Evolutionary conservation across 2,888 invertebrate species (phyloP).

Genomic region (Tupiocoris notatus): DNA sequence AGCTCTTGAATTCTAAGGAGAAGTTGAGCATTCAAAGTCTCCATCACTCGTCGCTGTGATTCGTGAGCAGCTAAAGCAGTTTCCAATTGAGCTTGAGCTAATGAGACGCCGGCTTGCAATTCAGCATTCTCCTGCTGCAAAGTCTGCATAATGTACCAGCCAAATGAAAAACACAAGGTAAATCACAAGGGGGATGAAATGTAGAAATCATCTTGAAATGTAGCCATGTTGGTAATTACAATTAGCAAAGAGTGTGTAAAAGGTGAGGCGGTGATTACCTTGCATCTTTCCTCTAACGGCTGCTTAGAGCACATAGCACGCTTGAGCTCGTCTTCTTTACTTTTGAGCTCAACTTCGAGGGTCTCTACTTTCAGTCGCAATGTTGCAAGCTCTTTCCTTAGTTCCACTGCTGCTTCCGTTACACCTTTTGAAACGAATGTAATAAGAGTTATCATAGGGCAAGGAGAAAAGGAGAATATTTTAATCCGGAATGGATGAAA

Average conservation of each 20-base stretch:
- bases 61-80: slow-evolving; percentile 76
- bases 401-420: slow-evolving; percentile 72
- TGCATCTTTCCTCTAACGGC: slow-evolving; percentile 52
- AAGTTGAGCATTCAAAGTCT: slow-evolving; percentile 79
- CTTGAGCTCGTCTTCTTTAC: slow-evolving; percentile 79
- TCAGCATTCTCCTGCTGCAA: slow-evolving; percentile 66
- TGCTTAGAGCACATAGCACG: slow-evolving; percentile 56
- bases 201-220: no score
- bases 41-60: slow-evolving; percentile 75
- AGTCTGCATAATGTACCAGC: slow-evolving; percentile 54
- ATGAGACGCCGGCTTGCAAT: slow-evolving; percentile 66
- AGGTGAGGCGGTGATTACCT: slow-evolving; percentile 49
- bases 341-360: slow-evolving; percentile 75
- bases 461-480: not conserved
- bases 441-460: not conserved
- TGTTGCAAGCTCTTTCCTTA: slow-evolving; percentile 70
- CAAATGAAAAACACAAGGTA: no score
- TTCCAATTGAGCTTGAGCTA: slow-evolving; percentile 77
- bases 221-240: no score
- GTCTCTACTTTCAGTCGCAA: slow-evolving; percentile 79
- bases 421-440: slow-evolving; percentile 54
- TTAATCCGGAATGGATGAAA: no score
- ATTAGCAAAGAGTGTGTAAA: not conserved
- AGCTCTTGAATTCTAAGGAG: slow-evolving; percentile 77
- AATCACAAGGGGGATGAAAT: no score